Evolutionary conservation across 2,113 vertebrate genomes (phyloP), one percentile per base, ranked within the genome.

Genomic region (Anser cygnoides): DNA sequence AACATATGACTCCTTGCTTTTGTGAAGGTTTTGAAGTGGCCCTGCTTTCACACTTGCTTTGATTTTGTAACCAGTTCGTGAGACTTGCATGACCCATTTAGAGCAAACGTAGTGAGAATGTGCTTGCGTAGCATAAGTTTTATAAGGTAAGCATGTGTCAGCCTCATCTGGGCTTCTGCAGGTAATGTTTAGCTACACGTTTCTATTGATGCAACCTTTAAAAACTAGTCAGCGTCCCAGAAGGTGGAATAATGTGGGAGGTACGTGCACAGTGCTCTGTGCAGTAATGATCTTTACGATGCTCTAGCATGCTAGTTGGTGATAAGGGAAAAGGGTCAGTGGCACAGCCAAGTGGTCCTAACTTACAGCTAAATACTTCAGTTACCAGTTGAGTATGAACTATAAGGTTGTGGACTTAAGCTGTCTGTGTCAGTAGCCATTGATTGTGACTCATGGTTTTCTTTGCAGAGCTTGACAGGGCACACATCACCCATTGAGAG

Each of bases 401-500:
- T 11, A 0, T 35, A 41, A 33, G 2, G 0, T 10, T 49, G 37
- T 26, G 29, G 10, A 1, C 68, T 52, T 72, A 50, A 26, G 25
- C 35, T 54, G 49, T 37, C 59, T 73, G 26, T 44, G 71, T 22
- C 72, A 22, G 59, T 19, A 39, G 39, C 57, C 77, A 14, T 5
- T 55, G 23, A 9, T 20, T 20, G 77, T 81, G n/a, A 9, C 50
- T 90, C 3, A 1, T 83, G 75, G 28, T 62, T 77, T 96, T 87
- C 92, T 49, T 89, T 91, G 65, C 97, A 99, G 99, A 99, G 99
- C 97, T 93, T 99, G 92, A 99, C 98, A 0, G 99, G 99, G 20
- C 99, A 99, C 95, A 99, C 98, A 1, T 98, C 96, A 3, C 98
- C 99, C 0, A 98, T 99, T 17, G 99, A 99, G 97, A 99, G 99